phyloP scores from a whole-genome alignment of 2,797 vertebrate genomes.

The Sciurus carolinensis region DNA sequence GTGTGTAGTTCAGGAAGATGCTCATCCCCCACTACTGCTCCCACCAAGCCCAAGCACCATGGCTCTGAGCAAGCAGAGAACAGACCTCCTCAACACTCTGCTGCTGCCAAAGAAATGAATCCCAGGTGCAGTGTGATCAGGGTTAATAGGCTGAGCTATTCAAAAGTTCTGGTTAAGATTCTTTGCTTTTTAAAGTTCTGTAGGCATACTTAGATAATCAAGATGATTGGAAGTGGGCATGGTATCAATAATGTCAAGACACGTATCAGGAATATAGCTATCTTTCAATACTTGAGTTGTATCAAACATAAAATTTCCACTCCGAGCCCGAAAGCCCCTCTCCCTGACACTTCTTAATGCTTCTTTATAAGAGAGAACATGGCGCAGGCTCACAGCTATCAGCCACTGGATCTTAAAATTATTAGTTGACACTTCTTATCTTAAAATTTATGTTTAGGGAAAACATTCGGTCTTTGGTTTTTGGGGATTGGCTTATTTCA shows the following conservation, averaged over 20 bases:
- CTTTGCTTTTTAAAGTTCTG: background rate
- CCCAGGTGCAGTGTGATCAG: background rate
- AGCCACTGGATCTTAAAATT: background rate
- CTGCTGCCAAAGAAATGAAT: background rate
- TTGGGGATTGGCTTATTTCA: no score
- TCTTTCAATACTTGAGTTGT: background rate
- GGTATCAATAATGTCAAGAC: background rate
- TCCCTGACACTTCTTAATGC: background rate
- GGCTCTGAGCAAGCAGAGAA: background rate
- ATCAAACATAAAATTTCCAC: background rate
- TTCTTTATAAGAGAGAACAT: background rate
- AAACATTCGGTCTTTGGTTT: no score
- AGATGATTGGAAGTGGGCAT: background rate
- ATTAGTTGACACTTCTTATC: background rate
- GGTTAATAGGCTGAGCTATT: background rate
- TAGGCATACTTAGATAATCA: background rate
- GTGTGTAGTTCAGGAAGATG: background rate
- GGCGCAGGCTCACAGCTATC: background rate
- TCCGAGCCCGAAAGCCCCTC: background rate
- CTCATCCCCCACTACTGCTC: background rate
- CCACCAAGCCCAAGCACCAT: no score
- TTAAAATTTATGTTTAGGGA: constrained; percentile 20
- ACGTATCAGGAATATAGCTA: background rate
- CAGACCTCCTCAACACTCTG: background rate
- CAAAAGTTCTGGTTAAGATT: background rate